Base-by-base conservation (phyloP, 2,113 vertebrate genomes). In the Urocynchramus pylzowi region DNA sequence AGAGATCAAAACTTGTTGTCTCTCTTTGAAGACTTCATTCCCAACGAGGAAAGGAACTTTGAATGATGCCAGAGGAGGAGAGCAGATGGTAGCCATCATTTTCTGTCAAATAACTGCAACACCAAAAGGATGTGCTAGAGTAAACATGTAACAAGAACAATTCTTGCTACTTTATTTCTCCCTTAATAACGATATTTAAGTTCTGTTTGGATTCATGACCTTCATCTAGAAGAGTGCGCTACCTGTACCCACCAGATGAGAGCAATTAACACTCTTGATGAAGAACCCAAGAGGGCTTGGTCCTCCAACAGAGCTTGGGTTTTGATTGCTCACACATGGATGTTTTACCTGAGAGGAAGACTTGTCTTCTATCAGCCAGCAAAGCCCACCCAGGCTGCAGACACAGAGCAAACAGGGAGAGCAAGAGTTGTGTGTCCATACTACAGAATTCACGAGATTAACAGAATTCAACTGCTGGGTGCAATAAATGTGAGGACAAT, bases 51-150 rank as follows among this genome's bases (percentile, higher is more conserved):
- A 92, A 81, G 57, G 76, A 95, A 86, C 82, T 92, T 53, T 35
- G 59, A 65, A 88, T 84, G 59, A 84, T 41, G 92, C 79, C 41
- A 91, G 67, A 52, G 82, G 84, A 94, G 60, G 20, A 64, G 65
- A 96, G 93, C 97, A 97, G 95, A 97, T 94, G 95, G 94, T 96
- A 97, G 82, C 53, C 91, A 75, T 95, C 92, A 93, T 92, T 81
- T 93, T 95, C 95, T 96, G 81, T 93, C 91, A 87, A 77, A 96
- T 91, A 95, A 86, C 89, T 95, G 84, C 95, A 95, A 95, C 91
- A 95, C 92, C 89, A 86, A 95, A 91, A 85, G 95, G 82, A 95
- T 91, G 84, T 96, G 93, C 86, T 94, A 96, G 94, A 69, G 84
- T 90, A 97, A 97, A 95, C 61, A 96, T 59, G 87, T 44, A 96